phyloP scores from a whole-genome alignment of 2,888 invertebrate genomes.

The Drosophila ustulata region DNA sequence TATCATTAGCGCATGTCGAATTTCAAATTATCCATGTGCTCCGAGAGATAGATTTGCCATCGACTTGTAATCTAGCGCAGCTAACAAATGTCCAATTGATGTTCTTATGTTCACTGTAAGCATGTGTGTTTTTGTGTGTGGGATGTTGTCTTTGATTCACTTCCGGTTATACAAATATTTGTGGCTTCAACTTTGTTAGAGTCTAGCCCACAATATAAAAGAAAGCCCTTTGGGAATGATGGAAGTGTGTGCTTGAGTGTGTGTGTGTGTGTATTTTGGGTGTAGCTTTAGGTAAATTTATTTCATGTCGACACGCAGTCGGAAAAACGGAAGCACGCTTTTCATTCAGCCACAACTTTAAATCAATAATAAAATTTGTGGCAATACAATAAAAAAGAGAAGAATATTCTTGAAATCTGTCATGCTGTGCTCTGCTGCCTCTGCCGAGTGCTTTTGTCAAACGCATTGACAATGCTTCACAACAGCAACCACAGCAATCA shows the following conservation, averaged over 20 bases:
- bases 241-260: not conserved
- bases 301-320: constrained; percentile 63
- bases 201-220: constrained; percentile 2
- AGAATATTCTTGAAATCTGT: constrained; percentile 66
- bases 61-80: constrained; percentile 38
- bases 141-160: constrained; percentile 51
- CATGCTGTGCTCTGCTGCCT: constrained; percentile 38
- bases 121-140: not conserved
- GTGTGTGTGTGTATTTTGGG: constrained; percentile 16
- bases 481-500: constrained; percentile 44
- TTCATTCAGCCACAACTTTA: constrained; percentile 68
- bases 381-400: constrained; percentile 8
- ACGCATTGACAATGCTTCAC: constrained; percentile 72
- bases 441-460: constrained; percentile 76
- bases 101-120: constrained; percentile 28
- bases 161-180: constrained; percentile 54
- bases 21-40: constrained; percentile 64
- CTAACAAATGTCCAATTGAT: constrained; percentile 38
- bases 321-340: constrained; percentile 40
- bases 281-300: constrained; percentile 67
- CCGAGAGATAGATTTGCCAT: constrained; percentile 13
- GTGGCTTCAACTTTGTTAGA: constrained; percentile 35
- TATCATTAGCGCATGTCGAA: constrained; percentile 74
- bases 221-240: constrained; percentile 13
- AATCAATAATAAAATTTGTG: constrained; percentile 64